These are phyloP conservation scores for Salmo trutta DNA, from an alignment of 2,797 vertebrate species.

Conservation along the genomic window DNA sequence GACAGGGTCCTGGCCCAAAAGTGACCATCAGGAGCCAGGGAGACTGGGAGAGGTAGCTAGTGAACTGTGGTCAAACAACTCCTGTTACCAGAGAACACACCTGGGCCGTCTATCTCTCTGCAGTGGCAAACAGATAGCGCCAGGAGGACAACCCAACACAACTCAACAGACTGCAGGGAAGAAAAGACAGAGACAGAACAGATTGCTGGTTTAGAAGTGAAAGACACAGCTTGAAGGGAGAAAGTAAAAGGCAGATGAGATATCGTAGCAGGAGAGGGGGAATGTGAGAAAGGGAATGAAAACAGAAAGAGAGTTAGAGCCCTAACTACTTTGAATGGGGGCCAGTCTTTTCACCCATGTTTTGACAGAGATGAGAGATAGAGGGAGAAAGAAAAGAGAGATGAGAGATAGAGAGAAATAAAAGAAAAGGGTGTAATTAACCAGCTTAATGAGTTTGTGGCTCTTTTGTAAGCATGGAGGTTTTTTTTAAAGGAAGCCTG, in stretches of 20 bases:
- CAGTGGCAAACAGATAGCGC: constrained; percentile 53
- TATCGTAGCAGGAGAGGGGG: constrained; percentile 46
- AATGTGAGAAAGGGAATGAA: constrained; percentile 39
- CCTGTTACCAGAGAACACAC: constrained; percentile 62
- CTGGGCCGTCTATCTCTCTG: constrained; percentile 50
- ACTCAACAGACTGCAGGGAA: constrained; percentile 34
- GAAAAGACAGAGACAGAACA: constrained; percentile 15
- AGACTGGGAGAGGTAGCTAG: constrained; percentile 41
- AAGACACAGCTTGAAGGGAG: constrained; percentile 59
- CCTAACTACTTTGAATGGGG: constrained; percentile 55
- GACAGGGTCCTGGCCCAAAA: constrained; percentile 48
- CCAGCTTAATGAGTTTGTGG: constrained; percentile 95
- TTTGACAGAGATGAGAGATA: constrained; percentile 68
- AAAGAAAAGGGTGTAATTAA: constrained; percentile 91
- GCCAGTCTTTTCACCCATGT: constrained; percentile 79
- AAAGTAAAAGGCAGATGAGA: constrained; percentile 58
- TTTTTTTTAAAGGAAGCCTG: constrained; percentile 77
- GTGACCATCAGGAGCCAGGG: constrained; percentile 41
- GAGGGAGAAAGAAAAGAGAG: constrained; percentile 64
- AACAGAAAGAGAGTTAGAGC: constrained; percentile 50
- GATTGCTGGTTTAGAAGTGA: constrained; percentile 45
- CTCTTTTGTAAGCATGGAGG: constrained; percentile 79
- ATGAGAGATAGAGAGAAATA: constrained; percentile 58
- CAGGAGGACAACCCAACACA: constrained; percentile 48
- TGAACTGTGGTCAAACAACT: constrained; percentile 66